Evolutionary conservation across 2,113 vertebrate species (phyloP).

Genomic region (Osmerus eperlanus): DNA sequence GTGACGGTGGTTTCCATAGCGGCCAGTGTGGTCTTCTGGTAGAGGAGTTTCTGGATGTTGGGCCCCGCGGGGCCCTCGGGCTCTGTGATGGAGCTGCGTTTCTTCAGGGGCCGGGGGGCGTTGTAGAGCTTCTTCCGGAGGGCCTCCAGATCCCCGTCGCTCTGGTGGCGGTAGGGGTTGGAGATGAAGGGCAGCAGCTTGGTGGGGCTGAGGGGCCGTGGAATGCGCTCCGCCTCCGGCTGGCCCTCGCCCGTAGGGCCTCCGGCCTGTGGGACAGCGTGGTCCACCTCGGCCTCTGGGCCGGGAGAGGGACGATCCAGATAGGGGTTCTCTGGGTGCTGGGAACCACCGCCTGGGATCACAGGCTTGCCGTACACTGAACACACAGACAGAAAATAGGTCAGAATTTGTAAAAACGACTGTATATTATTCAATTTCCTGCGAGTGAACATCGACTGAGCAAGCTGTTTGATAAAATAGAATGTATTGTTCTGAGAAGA

Average conservation of each 20-base stretch:
- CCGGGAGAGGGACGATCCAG: slow-evolving; percentile 72
- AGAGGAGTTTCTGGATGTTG: slow-evolving; percentile 95
- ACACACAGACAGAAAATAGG: slow-evolving; percentile 9
- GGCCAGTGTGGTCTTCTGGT: slow-evolving; percentile 93
- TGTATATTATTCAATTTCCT: not conserved
- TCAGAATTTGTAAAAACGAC: not conserved
- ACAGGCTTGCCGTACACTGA: slow-evolving; percentile 94
- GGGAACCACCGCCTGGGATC: slow-evolving; percentile 70
- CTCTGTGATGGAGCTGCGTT: slow-evolving; percentile 97
- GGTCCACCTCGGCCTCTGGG: slow-evolving; percentile 70
- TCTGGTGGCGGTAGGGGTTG: slow-evolving; percentile 94
- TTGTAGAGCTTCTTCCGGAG: slow-evolving; percentile 92
- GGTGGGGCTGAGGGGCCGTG: slow-evolving; percentile 93
- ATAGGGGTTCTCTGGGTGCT: slow-evolving; percentile 75
- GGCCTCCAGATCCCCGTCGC: slow-evolving; percentile 90
- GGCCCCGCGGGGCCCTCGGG: slow-evolving; percentile 93
- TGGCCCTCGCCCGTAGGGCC: slow-evolving; percentile 64
- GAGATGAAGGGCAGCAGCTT: slow-evolving; percentile 94
- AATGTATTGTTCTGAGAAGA: too few relatives aligned
- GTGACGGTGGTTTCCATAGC: slow-evolving; percentile 89
- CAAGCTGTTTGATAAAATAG: too few relatives aligned
- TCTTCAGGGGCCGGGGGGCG: slow-evolving; percentile 90
- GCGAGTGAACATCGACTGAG: not conserved
- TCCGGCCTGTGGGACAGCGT: slow-evolving; percentile 34
- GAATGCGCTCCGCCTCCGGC: slow-evolving; percentile 82